A percentile compares a stretch with the other conserved stretches of the same genome.
phyloP scores from a whole-genome alignment of 2,888 invertebrate genomes.

The Lasioglossum calceatum region DNA sequence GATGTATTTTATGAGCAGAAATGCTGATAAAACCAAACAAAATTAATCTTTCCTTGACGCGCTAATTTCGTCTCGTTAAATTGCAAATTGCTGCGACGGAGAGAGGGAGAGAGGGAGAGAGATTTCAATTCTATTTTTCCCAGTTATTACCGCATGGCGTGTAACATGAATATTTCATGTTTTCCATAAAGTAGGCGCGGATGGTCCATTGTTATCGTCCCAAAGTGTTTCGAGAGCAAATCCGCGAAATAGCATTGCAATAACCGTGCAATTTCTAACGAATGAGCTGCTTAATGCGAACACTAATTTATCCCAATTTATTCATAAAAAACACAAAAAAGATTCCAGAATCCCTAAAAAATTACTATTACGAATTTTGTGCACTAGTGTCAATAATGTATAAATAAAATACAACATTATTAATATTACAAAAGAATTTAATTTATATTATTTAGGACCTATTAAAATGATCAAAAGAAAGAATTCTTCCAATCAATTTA shows the following conservation, averaged over 20 bases:
- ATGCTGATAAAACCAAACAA: background rate
- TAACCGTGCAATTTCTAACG: background rate
- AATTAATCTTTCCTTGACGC: background rate
- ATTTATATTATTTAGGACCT: no score
- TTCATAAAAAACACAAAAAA: background rate
- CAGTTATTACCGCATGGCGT: constrained; percentile 3
- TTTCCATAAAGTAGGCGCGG: constrained; percentile 1
- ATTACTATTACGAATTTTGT: no score
- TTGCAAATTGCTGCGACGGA: background rate
- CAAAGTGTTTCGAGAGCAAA: background rate
- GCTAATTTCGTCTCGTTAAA: constrained; percentile 2
- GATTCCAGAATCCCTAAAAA: no score
- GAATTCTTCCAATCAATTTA: no score
- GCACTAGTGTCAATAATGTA: no score
- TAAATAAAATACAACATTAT: no score
- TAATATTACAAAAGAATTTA: no score
- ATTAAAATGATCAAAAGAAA: no score
- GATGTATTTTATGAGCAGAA: background rate
- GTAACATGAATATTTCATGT: constrained; percentile 17
- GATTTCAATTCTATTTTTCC: constrained; percentile 3
- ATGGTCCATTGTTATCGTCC: constrained; percentile 6
- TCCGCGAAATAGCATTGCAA: background rate
- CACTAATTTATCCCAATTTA: no score
- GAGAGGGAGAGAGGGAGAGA: background rate
- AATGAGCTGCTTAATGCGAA: background rate